Evolutionary conservation across 1,140 invertebrate genomes (phyloP).

Genomic region (Drosophila funebris): DNA sequence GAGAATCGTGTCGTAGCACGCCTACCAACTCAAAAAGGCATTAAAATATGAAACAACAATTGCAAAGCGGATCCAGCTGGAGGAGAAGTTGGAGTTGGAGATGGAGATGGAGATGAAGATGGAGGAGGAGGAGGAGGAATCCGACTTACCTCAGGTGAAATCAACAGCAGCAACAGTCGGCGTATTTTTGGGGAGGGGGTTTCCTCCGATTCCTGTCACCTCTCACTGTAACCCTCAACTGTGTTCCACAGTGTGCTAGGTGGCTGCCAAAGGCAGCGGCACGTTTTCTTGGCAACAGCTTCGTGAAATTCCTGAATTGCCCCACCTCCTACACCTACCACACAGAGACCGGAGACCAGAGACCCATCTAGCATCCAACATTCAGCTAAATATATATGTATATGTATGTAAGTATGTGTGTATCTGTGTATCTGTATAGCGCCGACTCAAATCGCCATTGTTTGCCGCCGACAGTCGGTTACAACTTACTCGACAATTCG

Average conservation of each 20-base stretch:
- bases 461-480: slow-evolving; percentile 39
- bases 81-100: background rate
- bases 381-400: slow-evolving; percentile 22
- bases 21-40: slow-evolving; percentile 77
- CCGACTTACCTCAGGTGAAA: slow-evolving; percentile 62
- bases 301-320: slow-evolving; percentile 63
- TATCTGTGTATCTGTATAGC: slow-evolving; percentile 21
- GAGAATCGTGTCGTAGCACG: slow-evolving; percentile 77
- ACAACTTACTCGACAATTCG: slow-evolving; percentile 60
- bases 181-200: slow-evolving; percentile 1
- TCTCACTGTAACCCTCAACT: background rate
- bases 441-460: slow-evolving; percentile 47
- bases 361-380: slow-evolving; percentile 4
- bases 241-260: slow-evolving; percentile 31
- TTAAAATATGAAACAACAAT: slow-evolving; percentile 82
- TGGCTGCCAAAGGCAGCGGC: slow-evolving; percentile 66
- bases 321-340: slow-evolving; percentile 7
- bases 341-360: background rate
- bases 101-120: background rate
- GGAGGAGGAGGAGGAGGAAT: background rate
- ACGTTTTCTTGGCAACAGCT: slow-evolving; percentile 57
- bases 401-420: background rate
- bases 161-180: slow-evolving; percentile 55
- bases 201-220: slow-evolving; percentile 17
- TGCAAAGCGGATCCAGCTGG: slow-evolving; percentile 29